Percentiles rank a stretch among this genome's conserved stretches.
These are phyloP conservation scores for Poeciliopsis turneri DNA, from an alignment of 2,797 vertebrate species.

Conservation along the genomic window DNA sequence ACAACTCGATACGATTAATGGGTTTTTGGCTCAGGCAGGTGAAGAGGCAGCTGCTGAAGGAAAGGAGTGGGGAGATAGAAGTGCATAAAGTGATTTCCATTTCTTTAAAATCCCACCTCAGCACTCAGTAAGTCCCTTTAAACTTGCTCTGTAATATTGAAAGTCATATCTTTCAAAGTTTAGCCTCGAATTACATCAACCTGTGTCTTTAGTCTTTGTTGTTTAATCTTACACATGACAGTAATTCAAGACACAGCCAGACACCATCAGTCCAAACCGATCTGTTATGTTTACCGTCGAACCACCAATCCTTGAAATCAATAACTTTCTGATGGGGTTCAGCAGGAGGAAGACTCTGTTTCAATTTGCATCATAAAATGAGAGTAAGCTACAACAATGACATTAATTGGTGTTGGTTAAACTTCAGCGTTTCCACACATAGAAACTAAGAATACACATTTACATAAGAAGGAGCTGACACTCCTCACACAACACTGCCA, in stretches of 20 bases:
- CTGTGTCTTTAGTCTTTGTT: neutral
- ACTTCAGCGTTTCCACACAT: slow-evolving; percentile 36
- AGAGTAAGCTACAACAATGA: slow-evolving; percentile 60
- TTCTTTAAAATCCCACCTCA: neutral
- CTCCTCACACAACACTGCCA: slow-evolving; percentile 51
- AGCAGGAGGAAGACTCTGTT: slow-evolving; percentile 30
- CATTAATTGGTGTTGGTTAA: slow-evolving; percentile 55
- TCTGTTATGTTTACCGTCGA: slow-evolving; percentile 45
- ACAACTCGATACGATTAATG: neutral
- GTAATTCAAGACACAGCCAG: slow-evolving; percentile 16
- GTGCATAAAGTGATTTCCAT: neutral
- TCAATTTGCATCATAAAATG: slow-evolving; percentile 52
- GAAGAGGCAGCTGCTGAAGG: neutral
- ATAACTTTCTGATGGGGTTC: slow-evolving; percentile 40
- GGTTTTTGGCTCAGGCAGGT: neutral
- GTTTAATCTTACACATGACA: slow-evolving; percentile 18
- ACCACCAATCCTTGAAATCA: slow-evolving; percentile 26
- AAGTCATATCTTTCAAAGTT: neutral
- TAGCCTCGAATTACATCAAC: neutral
- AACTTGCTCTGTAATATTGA: neutral
- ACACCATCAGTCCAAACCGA: slow-evolving; percentile 19
- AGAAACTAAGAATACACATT: slow-evolving; percentile 20
- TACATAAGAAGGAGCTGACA: slow-evolving; percentile 1
- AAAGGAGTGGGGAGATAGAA: neutral
- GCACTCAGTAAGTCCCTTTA: neutral